Percentiles rank a stretch among this genome's conserved stretches.
Evolutionary conservation across 2,113 vertebrate species (phyloP).

Genomic region (Himantopus leucocephalus): DNA sequence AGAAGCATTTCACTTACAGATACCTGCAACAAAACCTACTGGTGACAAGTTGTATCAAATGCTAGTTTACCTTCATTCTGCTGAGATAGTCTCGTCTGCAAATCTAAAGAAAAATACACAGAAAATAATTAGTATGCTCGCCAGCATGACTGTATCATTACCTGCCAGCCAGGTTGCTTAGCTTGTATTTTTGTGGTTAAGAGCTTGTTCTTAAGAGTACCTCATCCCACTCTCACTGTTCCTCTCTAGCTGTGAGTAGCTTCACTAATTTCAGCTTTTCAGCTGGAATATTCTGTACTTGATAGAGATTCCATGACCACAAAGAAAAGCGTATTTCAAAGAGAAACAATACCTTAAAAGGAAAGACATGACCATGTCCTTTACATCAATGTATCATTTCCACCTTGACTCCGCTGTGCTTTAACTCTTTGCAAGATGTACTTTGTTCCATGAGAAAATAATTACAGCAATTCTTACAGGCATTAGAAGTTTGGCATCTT

Average conservation of each 20-base stretch:
- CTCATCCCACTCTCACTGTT: neutral
- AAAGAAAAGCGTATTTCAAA: neutral
- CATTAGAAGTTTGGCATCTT: neutral
- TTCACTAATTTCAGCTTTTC: neutral
- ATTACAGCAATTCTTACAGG: neutral
- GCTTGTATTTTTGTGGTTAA: neutral
- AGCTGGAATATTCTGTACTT: neutral
- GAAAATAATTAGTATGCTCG: neutral
- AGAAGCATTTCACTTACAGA: neutral
- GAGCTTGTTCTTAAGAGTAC: neutral
- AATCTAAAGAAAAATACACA: slow-evolving; percentile 75
- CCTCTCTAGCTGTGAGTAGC: neutral
- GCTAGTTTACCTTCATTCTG: slow-evolving; percentile 82
- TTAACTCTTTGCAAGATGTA: neutral
- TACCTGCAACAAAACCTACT: neutral
- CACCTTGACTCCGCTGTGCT: neutral
- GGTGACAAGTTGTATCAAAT: neutral
- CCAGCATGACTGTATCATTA: neutral
- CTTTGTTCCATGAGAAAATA: neutral
- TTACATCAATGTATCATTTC: neutral
- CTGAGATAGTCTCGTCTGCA: slow-evolving; percentile 84
- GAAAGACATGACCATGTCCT: neutral
- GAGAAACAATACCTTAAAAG: neutral
- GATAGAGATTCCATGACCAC: neutral
- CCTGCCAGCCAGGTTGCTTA: neutral